Evolutionary conservation across 2,113 vertebrate species (phyloP), one percentile per base, ranked within the genome.

Genomic region (Mellivora capensis): DNA sequence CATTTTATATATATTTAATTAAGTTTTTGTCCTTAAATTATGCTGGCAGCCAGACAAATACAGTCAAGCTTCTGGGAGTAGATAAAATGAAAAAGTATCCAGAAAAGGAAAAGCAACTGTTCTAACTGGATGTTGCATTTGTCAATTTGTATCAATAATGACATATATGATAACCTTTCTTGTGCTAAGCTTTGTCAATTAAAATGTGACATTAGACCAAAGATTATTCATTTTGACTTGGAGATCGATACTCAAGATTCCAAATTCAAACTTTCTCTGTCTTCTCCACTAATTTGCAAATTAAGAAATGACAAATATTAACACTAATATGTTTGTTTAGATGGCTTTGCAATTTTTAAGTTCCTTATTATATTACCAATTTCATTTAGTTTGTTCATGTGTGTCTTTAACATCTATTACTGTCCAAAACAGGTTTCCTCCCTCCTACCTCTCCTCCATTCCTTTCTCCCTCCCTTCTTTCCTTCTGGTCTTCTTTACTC

Each of bases 351-450:
- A 83, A 49, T 76, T 74, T 93, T 97, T 96, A 87, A 97, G 96
- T 93, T 98, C 97, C 97, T 87, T 94, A 93, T 98, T 98, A 97
- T 90, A 96, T 96, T 97, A 98, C 64, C 13, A 93, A 85, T 64
- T 79, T 76, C 34, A 61, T 31, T 94, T 83, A 0, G 95, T 98
- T 97, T 96, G 91, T 95, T 96, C 85, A 93, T 93, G 80, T 96
- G 89, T 96, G 93, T 86, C 93, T 99, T 99, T 98, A 98, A 97
- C 97, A 98, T 96, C 97, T 98, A 97, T 98, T 95, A 79, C 59
- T 97, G 80, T 94, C 96, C 95, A 94, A 96, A 61, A 39, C 34
- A 42, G 6, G 4, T 9, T 62, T 44, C 61, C 9, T 37, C 77
- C 37, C 20, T 14, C 34, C 12, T 74, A 2, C 44, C 18, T n/a